Percentiles rank a stretch among this genome's conserved stretches.
phyloP scores from a whole-genome alignment of 2,888 invertebrate genomes.

The Tortricodes alternella region DNA sequence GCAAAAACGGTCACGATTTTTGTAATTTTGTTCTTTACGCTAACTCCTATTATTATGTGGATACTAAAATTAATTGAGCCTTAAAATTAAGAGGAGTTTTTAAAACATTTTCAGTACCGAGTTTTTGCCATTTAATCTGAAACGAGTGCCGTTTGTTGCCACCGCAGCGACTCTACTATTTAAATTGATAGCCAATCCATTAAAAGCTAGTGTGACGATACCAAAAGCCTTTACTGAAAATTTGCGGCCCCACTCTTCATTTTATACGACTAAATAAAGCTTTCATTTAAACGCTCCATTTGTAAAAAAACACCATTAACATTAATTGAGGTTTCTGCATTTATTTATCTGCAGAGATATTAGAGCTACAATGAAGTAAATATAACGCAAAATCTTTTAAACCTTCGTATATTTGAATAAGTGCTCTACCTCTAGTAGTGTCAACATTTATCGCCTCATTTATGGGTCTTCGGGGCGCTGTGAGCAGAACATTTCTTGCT shows the following conservation, averaged over 20 bases:
- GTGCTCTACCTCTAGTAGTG: slow-evolving; percentile 49
- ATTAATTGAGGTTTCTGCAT: not conserved
- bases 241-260: slow-evolving; percentile 4
- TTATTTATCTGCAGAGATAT: not conserved
- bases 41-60: too few species aligned
- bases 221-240: slow-evolving; percentile 10
- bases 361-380: too few species aligned
- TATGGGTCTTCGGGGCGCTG: slow-evolving; percentile 53
- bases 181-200: slow-evolving; percentile 26
- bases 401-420: slow-evolving; percentile 50
- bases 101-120: not conserved
- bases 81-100: too few species aligned
- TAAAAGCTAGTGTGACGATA: slow-evolving; percentile 16
- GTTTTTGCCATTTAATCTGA: not conserved
- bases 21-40: too few species aligned
- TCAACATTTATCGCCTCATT: slow-evolving; percentile 60
- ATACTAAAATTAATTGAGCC: too few species aligned
- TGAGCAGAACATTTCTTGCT: slow-evolving; percentile 50
- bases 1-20: too few species aligned
- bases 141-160: not conserved
- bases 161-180: slow-evolving; percentile 6
- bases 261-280: not conserved
- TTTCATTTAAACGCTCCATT: not conserved
- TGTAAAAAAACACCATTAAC: not conserved
- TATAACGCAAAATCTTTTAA: slow-evolving; percentile 40